These are phyloP conservation scores for Hormaphis cornu DNA, from an alignment of 1,140 invertebrate species.

Conservation along the genomic window DNA sequence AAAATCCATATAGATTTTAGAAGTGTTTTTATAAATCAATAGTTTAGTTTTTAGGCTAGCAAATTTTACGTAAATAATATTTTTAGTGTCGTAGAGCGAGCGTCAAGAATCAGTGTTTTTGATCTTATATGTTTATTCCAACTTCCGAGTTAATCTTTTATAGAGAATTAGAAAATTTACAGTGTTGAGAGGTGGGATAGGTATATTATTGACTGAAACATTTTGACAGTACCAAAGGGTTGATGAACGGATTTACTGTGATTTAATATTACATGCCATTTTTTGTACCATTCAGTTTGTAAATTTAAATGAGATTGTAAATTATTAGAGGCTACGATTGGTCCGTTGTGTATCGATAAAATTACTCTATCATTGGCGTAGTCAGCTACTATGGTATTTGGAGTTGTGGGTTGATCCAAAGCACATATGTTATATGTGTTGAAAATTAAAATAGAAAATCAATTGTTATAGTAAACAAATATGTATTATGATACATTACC, in stretches of 20 bases:
- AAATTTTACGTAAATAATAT: neutral
- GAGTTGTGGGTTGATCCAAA: no score
- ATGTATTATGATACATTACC: neutral
- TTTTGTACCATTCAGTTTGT: neutral
- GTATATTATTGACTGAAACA: neutral
- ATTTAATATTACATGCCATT: neutral
- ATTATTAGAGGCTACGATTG: no score
- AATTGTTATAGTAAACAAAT: no score
- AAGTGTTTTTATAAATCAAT: no score
- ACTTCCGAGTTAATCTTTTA: neutral
- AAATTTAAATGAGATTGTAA: no score
- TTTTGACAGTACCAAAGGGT: neutral
- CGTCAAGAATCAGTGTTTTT: neutral
- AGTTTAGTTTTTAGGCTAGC: neutral
- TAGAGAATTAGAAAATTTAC: neutral
- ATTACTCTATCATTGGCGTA: no score
- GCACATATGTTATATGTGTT: no score
- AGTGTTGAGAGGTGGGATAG: neutral
- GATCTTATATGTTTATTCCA: neutral
- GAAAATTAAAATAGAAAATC: no score
- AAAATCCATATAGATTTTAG: no score
- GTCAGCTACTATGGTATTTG: no score
- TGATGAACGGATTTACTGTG: neutral
- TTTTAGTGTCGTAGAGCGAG: neutral
- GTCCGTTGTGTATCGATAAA: no score